These are phyloP conservation scores for Picus viridis DNA, from an alignment of 2,797 vertebrate genomes.

Conservation along the genomic window DNA sequence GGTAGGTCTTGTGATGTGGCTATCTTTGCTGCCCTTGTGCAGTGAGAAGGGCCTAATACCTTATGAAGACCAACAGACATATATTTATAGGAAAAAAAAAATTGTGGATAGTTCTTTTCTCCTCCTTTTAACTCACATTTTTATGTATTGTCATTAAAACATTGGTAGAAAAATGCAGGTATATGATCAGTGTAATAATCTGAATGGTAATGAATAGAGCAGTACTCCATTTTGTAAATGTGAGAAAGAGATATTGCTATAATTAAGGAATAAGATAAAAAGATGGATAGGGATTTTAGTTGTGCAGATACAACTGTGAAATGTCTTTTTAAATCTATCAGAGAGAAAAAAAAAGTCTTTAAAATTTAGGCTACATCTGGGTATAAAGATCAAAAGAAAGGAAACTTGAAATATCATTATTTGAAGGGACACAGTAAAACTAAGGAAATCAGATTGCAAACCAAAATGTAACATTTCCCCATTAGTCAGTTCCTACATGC, in stretches of 20 bases:
- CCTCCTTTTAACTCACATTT: background rate
- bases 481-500: background rate
- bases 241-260: background rate
- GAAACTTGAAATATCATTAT: background rate
- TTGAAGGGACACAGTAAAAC: background rate
- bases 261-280: background rate
- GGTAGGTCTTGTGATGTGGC: conserved; percentile 2
- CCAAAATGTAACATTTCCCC: background rate
- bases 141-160: background rate
- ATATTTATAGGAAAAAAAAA: background rate
- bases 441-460: background rate
- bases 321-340: background rate
- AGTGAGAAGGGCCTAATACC: background rate
- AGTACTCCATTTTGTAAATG: background rate
- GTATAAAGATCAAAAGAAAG: background rate
- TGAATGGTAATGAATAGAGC: background rate
- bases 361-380: background rate
- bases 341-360: background rate
- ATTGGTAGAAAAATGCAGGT: background rate
- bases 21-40: background rate
- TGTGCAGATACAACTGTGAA: background rate
- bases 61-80: background rate
- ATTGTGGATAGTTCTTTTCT: background rate
- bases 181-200: background rate
- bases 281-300: background rate